Evolutionary conservation across 2,888 invertebrate genomes (phyloP).

Genomic region (Drosophila bunnanda): DNA sequence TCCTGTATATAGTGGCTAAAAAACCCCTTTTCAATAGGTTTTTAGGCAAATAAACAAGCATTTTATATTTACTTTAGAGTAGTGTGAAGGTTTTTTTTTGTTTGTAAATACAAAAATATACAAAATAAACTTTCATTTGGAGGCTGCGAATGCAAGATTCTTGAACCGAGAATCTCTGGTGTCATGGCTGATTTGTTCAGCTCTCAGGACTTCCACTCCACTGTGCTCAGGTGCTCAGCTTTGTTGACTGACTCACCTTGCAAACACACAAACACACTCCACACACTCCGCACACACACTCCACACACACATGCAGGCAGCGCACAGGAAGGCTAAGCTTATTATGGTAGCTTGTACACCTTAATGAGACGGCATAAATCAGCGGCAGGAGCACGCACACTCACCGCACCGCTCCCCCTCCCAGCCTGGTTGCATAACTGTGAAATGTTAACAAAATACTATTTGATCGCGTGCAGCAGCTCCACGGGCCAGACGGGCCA

Average conservation of each 20-base stretch:
- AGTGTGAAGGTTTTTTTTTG: background rate
- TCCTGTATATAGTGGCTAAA: no score
- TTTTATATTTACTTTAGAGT: background rate
- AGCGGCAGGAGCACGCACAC: slow-evolving; percentile 62
- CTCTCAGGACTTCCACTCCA: background rate
- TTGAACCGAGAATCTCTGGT: background rate
- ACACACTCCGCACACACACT: slow-evolving; percentile 29
- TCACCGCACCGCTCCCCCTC: background rate
- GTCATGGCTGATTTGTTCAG: slow-evolving; percentile 3
- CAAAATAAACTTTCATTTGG: background rate
- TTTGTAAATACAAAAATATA: background rate
- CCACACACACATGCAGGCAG: background rate
- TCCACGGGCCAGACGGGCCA: background rate
- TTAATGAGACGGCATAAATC: slow-evolving; percentile 78
- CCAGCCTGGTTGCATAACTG: slow-evolving; percentile 52
- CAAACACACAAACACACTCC: slow-evolving; percentile 41
- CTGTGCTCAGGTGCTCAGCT: slow-evolving; percentile 7
- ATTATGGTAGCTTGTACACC: slow-evolving; percentile 47
- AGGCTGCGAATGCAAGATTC: background rate
- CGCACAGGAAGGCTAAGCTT: slow-evolving; percentile 29
- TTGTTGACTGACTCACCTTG: slow-evolving; percentile 55
- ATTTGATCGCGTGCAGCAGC: slow-evolving; percentile 71
- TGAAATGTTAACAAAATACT: slow-evolving; percentile 73
- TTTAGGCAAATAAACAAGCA: no score
- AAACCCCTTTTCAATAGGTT: no score